Conservation (phyloP, 2,888 invertebrate genomes). For the Hirtodrosophila histrioides region DNA sequence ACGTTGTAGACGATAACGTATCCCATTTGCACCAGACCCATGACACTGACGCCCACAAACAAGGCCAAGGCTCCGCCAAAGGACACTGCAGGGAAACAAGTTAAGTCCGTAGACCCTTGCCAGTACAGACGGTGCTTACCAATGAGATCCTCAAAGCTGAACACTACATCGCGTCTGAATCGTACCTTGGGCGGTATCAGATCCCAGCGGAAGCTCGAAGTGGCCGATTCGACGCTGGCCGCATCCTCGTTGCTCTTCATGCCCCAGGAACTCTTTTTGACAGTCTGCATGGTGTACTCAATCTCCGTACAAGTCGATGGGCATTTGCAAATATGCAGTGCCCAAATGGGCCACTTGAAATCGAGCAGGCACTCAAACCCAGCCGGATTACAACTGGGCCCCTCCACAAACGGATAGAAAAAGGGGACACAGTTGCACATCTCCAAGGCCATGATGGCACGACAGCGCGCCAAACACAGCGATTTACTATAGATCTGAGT, state of each 20-base stretch:
- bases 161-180: conserved; percentile 86
- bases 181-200: conserved; percentile 85
- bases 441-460: conserved; percentile 85
- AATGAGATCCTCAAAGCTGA: conserved; percentile 86
- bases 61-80: conserved; percentile 86
- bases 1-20: conserved; percentile 56
- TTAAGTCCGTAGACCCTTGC: not conserved
- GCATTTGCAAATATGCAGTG: conserved; percentile 81
- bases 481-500: conserved; percentile 81
- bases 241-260: conserved; percentile 64
- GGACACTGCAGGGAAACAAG: conserved; percentile 56
- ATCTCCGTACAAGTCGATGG: conserved; percentile 81
- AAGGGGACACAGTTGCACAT: conserved; percentile 86
- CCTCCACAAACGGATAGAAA: conserved; percentile 85
- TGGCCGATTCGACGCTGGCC: conserved; percentile 64
- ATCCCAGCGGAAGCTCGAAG: conserved; percentile 86
- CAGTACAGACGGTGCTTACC: conserved; percentile 79
- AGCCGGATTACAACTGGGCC: conserved; percentile 78
- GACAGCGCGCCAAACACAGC: conserved; percentile 84
- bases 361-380: conserved; percentile 82
- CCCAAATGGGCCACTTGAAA: conserved; percentile 83
- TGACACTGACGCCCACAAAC: conserved; percentile 63
- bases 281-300: conserved; percentile 79
- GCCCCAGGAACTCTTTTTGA: conserved; percentile 82
- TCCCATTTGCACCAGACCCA: conserved; percentile 71